Base-by-base conservation (phyloP, 2,888 invertebrate species). In the Spisula subtruncata region DNA sequence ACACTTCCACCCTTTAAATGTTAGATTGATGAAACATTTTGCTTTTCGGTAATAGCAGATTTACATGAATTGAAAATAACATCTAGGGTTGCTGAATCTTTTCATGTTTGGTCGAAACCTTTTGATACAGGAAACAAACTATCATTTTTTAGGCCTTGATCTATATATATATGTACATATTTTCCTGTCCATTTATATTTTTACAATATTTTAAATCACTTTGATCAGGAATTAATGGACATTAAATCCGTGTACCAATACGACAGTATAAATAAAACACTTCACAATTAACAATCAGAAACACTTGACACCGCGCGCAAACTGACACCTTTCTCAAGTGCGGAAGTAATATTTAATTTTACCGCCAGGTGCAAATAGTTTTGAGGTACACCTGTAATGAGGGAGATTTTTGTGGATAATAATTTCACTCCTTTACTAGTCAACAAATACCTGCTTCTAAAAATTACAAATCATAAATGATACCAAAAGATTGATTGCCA, bases 371-470 rank as follows among this genome's bases (percentile, higher is more conserved):
- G 83, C 46, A 20, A 84, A 84, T 41, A 84, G 20, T 51, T 51
- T 84, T 75, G 48, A 51, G 32, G 75, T 48, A 75, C 84, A 84
- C 84, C 84, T 84, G 84, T 84, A 75, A 29, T 48, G 8, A 51
- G 84, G 84, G 75, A 84, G 75, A 35, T 75, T 16, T 35, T 35
- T 35, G 75, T 66, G 60, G 8, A 66, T 4, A 25, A 25, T 25
- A 66, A 66, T 66, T 25, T 25, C 10, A 8, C 0, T 66, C 60
- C 0, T 66, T 25, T n/a, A n/a, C 12, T 66, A 6, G 25, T 66
- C 25, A 1, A 66, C 12, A 25, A 66, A 25, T 66, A 66, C n/a
- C 25, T 20, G 25, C 20, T n/a, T n/a, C 25, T 6, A 5, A 25
- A 66, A 66, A 66, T 66, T 66, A n/a, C 20, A 25, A 66, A n/a